Percentiles rank a stretch among this genome's conserved stretches.
Evolutionary conservation across 2,888 invertebrate genomes (phyloP).

Genomic region (Meghimatium bilineatum): DNA sequence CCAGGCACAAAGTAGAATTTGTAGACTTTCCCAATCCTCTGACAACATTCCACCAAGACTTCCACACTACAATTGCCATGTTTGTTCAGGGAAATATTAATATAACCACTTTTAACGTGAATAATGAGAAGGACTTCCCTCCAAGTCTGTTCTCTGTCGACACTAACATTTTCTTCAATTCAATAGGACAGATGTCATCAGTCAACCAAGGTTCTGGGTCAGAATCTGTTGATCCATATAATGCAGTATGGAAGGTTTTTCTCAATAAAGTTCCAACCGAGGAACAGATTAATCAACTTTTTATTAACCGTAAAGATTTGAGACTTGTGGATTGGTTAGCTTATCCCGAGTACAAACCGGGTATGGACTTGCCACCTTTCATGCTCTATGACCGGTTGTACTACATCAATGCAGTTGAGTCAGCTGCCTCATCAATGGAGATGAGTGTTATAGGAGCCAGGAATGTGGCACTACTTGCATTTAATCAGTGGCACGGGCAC

Average conservation of each 20-base stretch:
- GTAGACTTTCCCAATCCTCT: conserved; percentile 73
- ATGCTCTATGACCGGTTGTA: conserved; percentile 80
- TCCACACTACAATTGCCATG: conserved; percentile 80
- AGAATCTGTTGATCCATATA: conserved; percentile 56
- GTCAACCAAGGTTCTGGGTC: conserved; percentile 56
- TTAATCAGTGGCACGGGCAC: conserved; percentile 74
- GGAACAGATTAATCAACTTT: conserved; percentile 76
- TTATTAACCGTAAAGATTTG: conserved; percentile 71
- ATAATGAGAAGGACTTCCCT: conserved; percentile 67
- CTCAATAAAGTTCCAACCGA: conserved; percentile 78
- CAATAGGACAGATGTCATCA: conserved; percentile 77
- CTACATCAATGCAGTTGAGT: conserved; percentile 83
- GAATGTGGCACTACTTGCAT: conserved; percentile 81
- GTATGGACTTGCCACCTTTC: conserved; percentile 77
- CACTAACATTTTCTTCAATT: conserved; percentile 78
- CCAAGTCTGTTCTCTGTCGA: conserved; percentile 79
- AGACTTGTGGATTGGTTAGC: conserved; percentile 69
- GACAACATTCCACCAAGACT: conserved; percentile 55
- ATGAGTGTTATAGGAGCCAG: conserved; percentile 82
- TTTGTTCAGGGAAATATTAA: conserved; percentile 80
- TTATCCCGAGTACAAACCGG: conserved; percentile 71
- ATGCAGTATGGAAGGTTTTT: conserved; percentile 81
- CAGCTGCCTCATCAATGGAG: conserved; percentile 84
- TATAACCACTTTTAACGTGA: conserved; percentile 77
- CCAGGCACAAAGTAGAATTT: conserved; percentile 46